Percentiles rank a stretch among this genome's conserved stretches.
phyloP scores from a whole-genome alignment of 2,797 vertebrate species.

The Sternarchorhynchus goeldii region DNA sequence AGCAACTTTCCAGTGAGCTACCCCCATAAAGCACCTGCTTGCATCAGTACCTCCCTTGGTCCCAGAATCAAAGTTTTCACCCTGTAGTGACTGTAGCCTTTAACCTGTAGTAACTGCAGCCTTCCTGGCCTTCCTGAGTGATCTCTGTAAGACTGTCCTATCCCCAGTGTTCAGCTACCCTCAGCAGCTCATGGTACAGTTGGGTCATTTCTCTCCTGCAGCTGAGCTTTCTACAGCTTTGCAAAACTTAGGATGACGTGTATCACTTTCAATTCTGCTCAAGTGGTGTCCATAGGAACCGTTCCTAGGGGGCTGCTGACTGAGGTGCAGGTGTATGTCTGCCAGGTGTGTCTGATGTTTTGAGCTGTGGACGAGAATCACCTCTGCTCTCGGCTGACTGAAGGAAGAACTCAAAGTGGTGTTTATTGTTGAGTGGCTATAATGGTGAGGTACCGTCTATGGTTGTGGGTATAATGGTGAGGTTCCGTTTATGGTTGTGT shows the following conservation, averaged over 20 bases:
- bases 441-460: not conserved
- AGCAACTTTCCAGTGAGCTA: too few relatives aligned
- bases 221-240: constrained; percentile 14
- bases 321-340: constrained; percentile 11
- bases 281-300: not conserved
- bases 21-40: too few relatives aligned
- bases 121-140: too few relatives aligned
- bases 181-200: not conserved
- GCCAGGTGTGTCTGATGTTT: not conserved
- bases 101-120: too few relatives aligned
- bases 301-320: not conserved
- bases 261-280: constrained; percentile 13
- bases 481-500: too few relatives aligned
- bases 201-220: constrained; percentile 30
- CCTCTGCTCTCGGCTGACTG: constrained; percentile 10
- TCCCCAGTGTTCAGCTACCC: too few relatives aligned
- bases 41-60: too few relatives aligned
- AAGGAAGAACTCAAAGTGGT: not conserved
- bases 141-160: too few relatives aligned
- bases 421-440: not conserved
- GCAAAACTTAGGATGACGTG: constrained; percentile 26
- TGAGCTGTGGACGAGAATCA: not conserved
- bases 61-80: too few relatives aligned
- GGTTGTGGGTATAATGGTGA: too few relatives aligned
- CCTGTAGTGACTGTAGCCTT: too few relatives aligned